A percentile compares a stretch with the other conserved stretches of the same genome.
These are phyloP conservation scores for Carcinoscorpius rotundicauda DNA, from an alignment of 1,140 invertebrate genomes.

Conservation along the genomic window DNA sequence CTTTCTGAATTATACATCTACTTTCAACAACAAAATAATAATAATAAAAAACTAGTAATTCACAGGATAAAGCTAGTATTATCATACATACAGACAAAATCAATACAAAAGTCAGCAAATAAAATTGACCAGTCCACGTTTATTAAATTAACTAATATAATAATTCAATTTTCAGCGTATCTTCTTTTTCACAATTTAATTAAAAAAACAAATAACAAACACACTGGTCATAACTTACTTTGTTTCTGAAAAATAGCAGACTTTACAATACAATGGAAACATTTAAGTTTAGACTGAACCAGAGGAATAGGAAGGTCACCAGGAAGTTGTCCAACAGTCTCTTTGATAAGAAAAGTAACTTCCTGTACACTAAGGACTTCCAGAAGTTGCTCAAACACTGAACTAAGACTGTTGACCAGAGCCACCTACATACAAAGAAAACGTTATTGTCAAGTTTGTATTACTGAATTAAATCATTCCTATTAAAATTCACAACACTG, in stretches of 20 bases:
- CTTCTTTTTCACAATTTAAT: too few species aligned
- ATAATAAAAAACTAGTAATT: too few species aligned
- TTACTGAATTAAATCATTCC: neutral
- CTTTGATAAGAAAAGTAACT: slow-evolving; percentile 51
- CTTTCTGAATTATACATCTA: too few species aligned
- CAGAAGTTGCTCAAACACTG: slow-evolving; percentile 36
- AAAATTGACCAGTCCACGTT: too few species aligned
- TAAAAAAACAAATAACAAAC: too few species aligned
- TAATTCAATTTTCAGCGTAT: too few species aligned
- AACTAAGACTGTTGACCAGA: slow-evolving; percentile 35
- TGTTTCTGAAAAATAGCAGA: slow-evolving; percentile 57
- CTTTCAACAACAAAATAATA: too few species aligned
- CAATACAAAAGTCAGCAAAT: too few species aligned
- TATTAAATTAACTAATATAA: too few species aligned
- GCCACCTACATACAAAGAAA: slow-evolving; percentile 37
- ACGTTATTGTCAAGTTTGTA: neutral
- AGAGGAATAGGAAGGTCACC: slow-evolving; percentile 41
- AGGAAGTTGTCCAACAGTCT: slow-evolving; percentile 52
- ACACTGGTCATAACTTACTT: slow-evolving; percentile 28
- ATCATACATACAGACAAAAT: too few species aligned
- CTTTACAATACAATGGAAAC: slow-evolving; percentile 55
- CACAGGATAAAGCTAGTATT: too few species aligned
- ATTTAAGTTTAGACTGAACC: slow-evolving; percentile 56
- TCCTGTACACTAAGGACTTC: slow-evolving; percentile 49
- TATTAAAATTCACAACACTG: too few species aligned